Percentiles rank a stretch among this genome's conserved stretches.
phyloP scores from a whole-genome alignment of 2,797 vertebrate genomes.

The Huso huso region DNA sequence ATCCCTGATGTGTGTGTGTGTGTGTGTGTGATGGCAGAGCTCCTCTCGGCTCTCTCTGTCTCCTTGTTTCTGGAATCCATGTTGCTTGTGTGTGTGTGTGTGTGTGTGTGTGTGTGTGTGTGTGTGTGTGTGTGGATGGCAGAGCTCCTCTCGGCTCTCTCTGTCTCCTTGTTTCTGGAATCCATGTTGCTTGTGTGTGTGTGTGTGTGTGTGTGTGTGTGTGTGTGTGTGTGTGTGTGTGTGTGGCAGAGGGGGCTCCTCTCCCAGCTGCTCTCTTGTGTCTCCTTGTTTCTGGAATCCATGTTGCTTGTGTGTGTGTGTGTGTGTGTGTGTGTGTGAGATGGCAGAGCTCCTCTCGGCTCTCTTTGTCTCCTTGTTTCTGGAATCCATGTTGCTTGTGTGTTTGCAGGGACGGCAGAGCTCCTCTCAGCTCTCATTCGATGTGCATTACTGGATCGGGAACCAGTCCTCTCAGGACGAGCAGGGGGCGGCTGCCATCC shows the following conservation, averaged over 20 bases:
- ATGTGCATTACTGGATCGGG: conserved; percentile 86
- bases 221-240: neutral
- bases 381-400: neutral
- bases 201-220: neutral
- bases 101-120: conserved; percentile 1
- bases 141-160: accelerated
- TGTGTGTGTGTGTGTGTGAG: neutral
- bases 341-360: no score
- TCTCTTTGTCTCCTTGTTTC: neutral
- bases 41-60: no score
- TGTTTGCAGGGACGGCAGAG: conserved; percentile 44
- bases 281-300: no score
- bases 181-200: neutral
- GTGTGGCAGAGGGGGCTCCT: no score
- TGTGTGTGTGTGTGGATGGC: neutral
- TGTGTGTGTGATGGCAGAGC: no score
- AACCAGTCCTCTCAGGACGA: conserved; percentile 73
- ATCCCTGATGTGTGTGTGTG: no score
- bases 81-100: neutral
- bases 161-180: neutral
- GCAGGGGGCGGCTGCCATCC: conserved; percentile 74
- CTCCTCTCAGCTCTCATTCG: conserved; percentile 31
- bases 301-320: neutral
- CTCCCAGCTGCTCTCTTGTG: neutral
- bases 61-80: no score